Evolutionary conservation across 2,888 invertebrate genomes (phyloP), one percentile per base, ranked within the genome.

Genomic region (Nysson spinosus): DNA sequence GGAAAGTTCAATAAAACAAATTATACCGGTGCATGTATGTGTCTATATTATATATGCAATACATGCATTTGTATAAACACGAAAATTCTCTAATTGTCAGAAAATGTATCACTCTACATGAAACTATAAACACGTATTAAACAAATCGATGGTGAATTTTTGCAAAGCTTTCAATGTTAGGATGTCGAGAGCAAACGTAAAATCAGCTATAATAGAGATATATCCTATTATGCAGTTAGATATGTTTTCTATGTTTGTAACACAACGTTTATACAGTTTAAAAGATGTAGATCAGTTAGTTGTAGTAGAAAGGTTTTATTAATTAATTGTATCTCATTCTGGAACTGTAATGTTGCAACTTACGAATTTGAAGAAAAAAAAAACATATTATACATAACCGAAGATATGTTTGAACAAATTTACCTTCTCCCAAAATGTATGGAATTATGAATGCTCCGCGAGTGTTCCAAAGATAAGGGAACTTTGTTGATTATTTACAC

Each of bases 161-260:
- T 5, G 16, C 34, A 26, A 39, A 32, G 49, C 40, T 62, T 57
- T 51, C 46, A 4, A 52, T 24, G 7, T 46, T 51, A 34, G 9
- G 46, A 46, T 35, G 42, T 24, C 12, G 42, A 19, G 30, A 52
- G 35, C 6, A 28, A 35, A 47, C 58, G 49, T 52, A 47, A 51
- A 44, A 43, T 14, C 4, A 14, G 12, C 12, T 34, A 34, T 4
- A 9, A 47, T 17, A 19, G 32, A 6, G 19, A 11, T 16, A 60
- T 2, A 20, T n/a, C 49, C 22, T 44, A 28, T 64, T 54, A 35
- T 6, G 32, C 39, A 60, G 54, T 54, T 34, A 16, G 35, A 46
- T 60, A 54, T 64, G 42, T 62, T 64, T 58, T 64, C 44, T 64
- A 64, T 60, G 61, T 64, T 64, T 64, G 44, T 64, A 64, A 64